phyloP scores from a whole-genome alignment of 2,113 vertebrate genomes.

The Vanacampus margaritifer region DNA sequence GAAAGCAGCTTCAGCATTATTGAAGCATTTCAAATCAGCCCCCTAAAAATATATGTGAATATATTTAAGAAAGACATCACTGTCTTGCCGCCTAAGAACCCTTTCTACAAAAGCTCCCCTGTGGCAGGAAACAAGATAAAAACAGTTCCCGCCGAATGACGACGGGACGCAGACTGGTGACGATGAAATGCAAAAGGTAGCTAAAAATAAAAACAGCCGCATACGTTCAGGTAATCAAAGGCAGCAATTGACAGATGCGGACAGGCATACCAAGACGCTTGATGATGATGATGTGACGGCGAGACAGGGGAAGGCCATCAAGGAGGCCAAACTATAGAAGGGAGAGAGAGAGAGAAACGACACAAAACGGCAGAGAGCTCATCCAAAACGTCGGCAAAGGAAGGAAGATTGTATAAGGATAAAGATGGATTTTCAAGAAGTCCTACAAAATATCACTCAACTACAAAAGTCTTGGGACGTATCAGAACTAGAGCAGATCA shows the following conservation, averaged over 20 bases:
- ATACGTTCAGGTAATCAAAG: conserved; percentile 5
- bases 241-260: not conserved
- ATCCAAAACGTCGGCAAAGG: not conserved
- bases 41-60: not conserved
- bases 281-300: not conserved
- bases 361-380: not conserved
- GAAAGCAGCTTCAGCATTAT: not conserved
- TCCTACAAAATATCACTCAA: not conserved
- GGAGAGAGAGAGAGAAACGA: not conserved
- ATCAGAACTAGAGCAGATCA: not conserved
- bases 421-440: not conserved
- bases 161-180: not conserved
- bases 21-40: not conserved
- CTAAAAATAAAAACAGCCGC: conserved; percentile 3
- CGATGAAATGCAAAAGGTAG: conserved; percentile 1
- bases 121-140: not conserved
- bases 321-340: not conserved
- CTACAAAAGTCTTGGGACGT: not conserved
- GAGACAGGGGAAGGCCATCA: not conserved
- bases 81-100: not conserved
- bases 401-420: not conserved
- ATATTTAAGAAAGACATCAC: not conserved
- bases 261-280: not conserved
- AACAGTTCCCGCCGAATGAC: not conserved
- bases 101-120: not conserved